Conservation (phyloP, 2,113 vertebrate species). For the Forbesichthys papilliferus region DNA sequence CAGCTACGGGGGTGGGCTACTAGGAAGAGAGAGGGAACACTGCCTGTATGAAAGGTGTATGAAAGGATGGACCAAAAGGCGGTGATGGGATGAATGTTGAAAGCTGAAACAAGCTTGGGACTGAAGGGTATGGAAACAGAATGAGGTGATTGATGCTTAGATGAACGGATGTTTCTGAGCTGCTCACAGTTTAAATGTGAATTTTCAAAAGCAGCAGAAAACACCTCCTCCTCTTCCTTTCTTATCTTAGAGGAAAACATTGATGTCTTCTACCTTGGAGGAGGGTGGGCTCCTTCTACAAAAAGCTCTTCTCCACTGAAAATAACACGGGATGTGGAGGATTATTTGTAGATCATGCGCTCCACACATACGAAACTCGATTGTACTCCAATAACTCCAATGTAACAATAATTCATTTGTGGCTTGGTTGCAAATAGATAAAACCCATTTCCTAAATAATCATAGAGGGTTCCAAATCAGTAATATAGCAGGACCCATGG, state of each 20-base stretch:
- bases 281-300: background rate
- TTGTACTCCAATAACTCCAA: too few relatives aligned
- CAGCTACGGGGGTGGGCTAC: background rate
- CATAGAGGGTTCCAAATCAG: background rate
- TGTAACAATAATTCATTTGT: background rate
- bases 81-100: constrained; percentile 31
- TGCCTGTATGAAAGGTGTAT: background rate
- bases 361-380: background rate
- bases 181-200: constrained; percentile 41
- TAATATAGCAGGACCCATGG: too few relatives aligned
- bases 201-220: constrained; percentile 25
- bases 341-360: background rate
- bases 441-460: background rate
- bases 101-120: constrained; percentile 27
- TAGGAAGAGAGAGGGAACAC: constrained; percentile 22
- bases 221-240: constrained; percentile 23
- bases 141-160: constrained; percentile 27
- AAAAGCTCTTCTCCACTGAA: background rate
- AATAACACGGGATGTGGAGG: background rate
- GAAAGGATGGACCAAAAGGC: constrained; percentile 12
- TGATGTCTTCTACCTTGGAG: constrained; percentile 5
- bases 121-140: constrained; percentile 8
- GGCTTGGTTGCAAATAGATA: background rate
- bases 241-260: constrained; percentile 14
- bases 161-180: constrained; percentile 34